phyloP scores from a whole-genome alignment of 1,140 invertebrate genomes.

The Drosophila lowei region DNA sequence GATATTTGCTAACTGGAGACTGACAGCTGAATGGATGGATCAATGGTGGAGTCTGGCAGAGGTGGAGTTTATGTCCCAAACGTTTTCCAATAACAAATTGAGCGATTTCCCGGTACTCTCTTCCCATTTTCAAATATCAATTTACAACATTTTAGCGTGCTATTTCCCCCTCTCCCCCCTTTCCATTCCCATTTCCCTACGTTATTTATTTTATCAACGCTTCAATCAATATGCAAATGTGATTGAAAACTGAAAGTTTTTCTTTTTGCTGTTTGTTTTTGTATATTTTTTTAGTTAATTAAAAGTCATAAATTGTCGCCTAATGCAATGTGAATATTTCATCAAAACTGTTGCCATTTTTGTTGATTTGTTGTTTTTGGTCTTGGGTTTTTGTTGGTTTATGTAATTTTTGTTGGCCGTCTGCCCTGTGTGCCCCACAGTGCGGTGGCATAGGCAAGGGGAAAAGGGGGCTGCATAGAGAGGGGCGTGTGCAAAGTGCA shows the following conservation, averaged over 20 bases:
- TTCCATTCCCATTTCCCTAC: neutral
- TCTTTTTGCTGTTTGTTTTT: slow-evolving; percentile 3
- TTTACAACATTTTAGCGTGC: slow-evolving; percentile 8
- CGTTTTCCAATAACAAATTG: neutral
- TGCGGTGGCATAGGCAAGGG: neutral
- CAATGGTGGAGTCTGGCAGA: neutral
- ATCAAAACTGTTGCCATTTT: slow-evolving; percentile 39
- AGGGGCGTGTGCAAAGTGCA: slow-evolving; percentile 54
- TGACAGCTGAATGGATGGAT: slow-evolving; percentile 58
- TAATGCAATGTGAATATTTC: slow-evolving; percentile 57
- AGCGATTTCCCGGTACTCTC: no score
- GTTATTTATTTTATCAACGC: slow-evolving; percentile 14
- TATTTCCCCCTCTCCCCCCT: neutral
- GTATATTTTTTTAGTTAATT: slow-evolving; percentile 51
- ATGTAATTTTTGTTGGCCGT: slow-evolving; percentile 36
- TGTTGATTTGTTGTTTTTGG: slow-evolving; percentile 1
- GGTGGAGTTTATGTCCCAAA: neutral
- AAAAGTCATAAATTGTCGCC: slow-evolving; percentile 74
- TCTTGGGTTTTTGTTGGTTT: slow-evolving; percentile 7
- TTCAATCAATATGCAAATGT: slow-evolving; percentile 71
- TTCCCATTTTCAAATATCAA: slow-evolving; percentile 5
- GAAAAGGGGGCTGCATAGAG: neutral
- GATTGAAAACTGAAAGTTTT: slow-evolving; percentile 60
- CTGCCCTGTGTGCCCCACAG: neutral
- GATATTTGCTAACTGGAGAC: slow-evolving; percentile 60